phyloP scores from a whole-genome alignment of 1,140 invertebrate species.

The Scaptomyza hsui region DNA sequence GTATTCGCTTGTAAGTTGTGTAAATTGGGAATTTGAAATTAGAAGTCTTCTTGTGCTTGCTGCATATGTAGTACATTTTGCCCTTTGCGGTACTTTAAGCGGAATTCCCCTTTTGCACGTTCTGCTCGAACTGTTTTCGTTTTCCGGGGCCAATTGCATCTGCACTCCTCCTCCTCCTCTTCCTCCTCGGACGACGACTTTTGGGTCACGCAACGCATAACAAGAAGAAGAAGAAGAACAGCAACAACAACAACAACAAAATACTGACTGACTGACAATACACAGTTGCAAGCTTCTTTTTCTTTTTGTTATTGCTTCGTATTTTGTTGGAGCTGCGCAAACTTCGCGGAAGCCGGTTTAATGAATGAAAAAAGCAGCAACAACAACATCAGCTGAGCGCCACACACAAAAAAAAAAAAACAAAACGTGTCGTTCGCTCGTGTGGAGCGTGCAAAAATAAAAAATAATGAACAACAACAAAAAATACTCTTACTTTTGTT shows the following conservation, averaged over 20 bases:
- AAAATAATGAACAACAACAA: conserved; percentile 39
- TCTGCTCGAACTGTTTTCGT: conserved; percentile 59
- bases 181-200: conserved; percentile 42
- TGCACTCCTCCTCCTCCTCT: conserved; percentile 47
- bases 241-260: conserved; percentile 36
- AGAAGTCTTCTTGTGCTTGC: conserved; percentile 23
- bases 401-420: conserved; percentile 63
- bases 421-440: conserved; percentile 57
- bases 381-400: conserved; percentile 68
- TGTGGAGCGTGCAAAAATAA: conserved; percentile 68
- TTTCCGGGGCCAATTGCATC: conserved; percentile 46
- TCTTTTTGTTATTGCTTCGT: conserved; percentile 24
- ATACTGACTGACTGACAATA: conserved; percentile 33
- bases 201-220: conserved; percentile 67
- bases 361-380: conserved; percentile 74
- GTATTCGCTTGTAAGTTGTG: conserved; percentile 36
- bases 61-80: background rate
- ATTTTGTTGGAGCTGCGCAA: conserved; percentile 46
- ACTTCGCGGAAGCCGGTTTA: conserved; percentile 76
- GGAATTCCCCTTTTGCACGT: conserved; percentile 67
- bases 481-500: conserved; percentile 76
- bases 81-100: conserved; percentile 56
- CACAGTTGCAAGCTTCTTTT: conserved; percentile 4
- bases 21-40: conserved; percentile 62
- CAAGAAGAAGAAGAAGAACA: conserved; percentile 43